These are phyloP conservation scores for Tragulus kanchil DNA, from an alignment of 2,113 vertebrate species.

Conservation along the genomic window DNA sequence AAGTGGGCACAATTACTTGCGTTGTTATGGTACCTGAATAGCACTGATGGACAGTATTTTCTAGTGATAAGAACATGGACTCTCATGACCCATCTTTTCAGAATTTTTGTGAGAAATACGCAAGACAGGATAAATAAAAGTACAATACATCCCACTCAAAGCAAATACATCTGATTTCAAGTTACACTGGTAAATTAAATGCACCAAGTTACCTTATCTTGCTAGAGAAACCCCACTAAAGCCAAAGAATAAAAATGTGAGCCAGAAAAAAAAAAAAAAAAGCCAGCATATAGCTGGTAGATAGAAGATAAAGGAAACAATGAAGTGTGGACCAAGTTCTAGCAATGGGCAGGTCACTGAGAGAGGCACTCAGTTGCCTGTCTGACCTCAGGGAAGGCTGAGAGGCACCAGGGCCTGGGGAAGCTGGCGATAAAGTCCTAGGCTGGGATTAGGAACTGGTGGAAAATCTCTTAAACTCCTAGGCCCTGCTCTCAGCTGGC, in stretches of 20 bases:
- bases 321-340: rapidly evolving
- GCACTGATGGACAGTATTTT: neutral
- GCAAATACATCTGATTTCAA: neutral
- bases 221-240: neutral
- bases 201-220: neutral
- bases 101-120: neutral
- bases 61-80: neutral
- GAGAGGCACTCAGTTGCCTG: neutral
- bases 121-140: neutral
- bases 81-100: neutral
- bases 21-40: neutral
- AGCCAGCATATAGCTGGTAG: neutral
- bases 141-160: neutral
- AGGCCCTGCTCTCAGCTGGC: neutral
- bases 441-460: neutral
- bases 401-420: neutral
- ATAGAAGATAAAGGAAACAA: neutral
- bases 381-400: neutral
- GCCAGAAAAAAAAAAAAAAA: neutral
- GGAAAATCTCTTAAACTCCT: neutral
- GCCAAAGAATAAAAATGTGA: neutral
- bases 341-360: neutral
- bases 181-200: neutral
- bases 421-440: neutral
- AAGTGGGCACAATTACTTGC: neutral